These are phyloP conservation scores for Amazona finschi DNA, from an alignment of 2,797 vertebrate genomes.

Conservation along the genomic window DNA sequence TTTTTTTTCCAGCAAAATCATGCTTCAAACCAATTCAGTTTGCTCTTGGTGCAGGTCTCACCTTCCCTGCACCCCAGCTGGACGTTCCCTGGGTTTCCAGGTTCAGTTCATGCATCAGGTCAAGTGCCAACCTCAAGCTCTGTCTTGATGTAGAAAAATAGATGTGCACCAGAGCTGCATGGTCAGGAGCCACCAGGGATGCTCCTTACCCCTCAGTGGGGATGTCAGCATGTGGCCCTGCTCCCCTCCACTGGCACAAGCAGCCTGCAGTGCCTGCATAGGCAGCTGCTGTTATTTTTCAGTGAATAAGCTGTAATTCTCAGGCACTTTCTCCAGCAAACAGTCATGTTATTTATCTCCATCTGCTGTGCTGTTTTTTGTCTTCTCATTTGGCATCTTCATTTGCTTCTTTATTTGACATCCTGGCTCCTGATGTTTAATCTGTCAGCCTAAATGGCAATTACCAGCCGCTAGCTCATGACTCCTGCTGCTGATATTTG, in stretches of 20 bases:
- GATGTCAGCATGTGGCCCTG: accelerated
- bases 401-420: neutral
- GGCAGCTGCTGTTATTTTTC: neutral
- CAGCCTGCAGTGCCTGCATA: neutral
- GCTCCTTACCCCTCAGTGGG: neutral
- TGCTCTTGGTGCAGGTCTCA: neutral
- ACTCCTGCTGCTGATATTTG: neutral
- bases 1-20: accelerated
- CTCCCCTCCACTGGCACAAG: neutral
- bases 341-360: neutral
- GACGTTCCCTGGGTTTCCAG: neutral
- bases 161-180: neutral
- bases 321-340: neutral
- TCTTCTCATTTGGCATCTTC: neutral
- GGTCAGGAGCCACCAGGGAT: neutral
- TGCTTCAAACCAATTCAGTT: neutral
- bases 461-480: neutral
- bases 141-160: neutral
- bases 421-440: neutral
- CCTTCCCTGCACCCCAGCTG: neutral
- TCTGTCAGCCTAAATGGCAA: neutral
- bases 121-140: neutral
- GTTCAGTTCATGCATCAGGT: accelerated
- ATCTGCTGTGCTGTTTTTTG: neutral
- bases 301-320: neutral